These are phyloP conservation scores for Hetaerina titia DNA, from an alignment of 2,888 invertebrate genomes.

Conservation along the genomic window DNA sequence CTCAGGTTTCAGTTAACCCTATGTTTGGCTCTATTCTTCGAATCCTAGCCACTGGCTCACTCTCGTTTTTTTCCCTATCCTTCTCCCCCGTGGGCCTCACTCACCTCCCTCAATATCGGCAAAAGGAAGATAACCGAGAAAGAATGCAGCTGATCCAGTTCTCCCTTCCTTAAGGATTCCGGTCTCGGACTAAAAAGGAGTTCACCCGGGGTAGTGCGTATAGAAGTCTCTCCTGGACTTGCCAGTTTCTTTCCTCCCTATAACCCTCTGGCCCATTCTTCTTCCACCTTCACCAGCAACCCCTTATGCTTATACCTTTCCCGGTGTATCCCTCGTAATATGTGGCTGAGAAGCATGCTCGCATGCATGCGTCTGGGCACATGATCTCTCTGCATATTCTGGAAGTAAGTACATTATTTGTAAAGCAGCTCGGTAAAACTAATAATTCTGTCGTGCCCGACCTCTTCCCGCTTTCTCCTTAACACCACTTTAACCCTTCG, in stretches of 20 bases:
- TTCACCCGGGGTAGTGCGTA: neutral
- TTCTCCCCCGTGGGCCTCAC: neutral
- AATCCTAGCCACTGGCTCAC: neutral
- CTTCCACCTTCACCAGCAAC: neutral
- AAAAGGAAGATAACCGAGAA: neutral
- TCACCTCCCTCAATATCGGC: neutral
- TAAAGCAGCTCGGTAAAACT: neutral
- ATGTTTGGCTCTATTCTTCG: neutral
- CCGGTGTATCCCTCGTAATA: neutral
- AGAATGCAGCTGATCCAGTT: constrained; percentile 39
- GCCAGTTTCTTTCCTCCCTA: neutral
- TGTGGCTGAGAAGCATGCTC: neutral
- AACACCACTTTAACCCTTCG: neutral
- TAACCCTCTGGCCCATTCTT: neutral
- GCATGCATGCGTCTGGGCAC: neutral
- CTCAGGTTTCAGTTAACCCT: neutral
- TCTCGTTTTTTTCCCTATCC: neutral
- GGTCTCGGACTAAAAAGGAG: constrained; percentile 8
- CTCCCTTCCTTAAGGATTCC: constrained; percentile 22
- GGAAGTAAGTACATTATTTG: neutral
- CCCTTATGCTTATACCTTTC: neutral
- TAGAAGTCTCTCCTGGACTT: neutral
- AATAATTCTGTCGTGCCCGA: neutral
- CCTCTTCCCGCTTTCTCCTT: constrained; percentile 16
- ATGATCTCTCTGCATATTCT: neutral